Evolutionary conservation across 2,113 vertebrate species (phyloP).

Genomic region (Stercorarius parasiticus): DNA sequence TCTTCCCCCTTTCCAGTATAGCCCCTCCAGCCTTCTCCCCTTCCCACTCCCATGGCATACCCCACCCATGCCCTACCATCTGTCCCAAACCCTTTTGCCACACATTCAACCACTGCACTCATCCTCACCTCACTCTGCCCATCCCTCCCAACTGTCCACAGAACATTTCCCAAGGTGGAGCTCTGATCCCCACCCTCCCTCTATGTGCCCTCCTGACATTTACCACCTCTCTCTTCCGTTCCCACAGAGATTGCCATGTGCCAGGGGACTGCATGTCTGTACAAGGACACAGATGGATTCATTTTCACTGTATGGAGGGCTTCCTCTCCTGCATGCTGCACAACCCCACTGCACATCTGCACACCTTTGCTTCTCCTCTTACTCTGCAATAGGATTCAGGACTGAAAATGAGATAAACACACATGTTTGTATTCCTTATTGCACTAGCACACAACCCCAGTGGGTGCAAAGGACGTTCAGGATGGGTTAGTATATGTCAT

Average conservation of each 20-base stretch:
- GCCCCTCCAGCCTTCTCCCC: neutral
- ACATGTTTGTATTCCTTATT: neutral
- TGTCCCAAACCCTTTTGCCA: neutral
- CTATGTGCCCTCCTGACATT: accelerated
- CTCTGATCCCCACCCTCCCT: neutral
- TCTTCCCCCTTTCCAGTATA: neutral
- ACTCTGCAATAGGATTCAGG: neutral
- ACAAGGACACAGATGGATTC: neutral
- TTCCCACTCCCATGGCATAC: neutral
- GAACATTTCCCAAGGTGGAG: neutral
- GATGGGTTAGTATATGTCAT: neutral
- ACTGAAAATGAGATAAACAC: neutral
- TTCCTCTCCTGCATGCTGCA: neutral
- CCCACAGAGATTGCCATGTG: accelerated
- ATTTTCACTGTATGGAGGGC: neutral
- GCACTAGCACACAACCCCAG: neutral
- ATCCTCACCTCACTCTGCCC: neutral
- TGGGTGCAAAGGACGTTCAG: neutral
- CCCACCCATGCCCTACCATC: neutral
- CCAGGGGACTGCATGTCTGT: neutral
- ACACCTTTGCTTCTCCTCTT: neutral
- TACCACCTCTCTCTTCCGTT: neutral
- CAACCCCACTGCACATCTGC: neutral
- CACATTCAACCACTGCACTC: neutral
- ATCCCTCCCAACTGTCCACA: neutral